Conservation (phyloP, 2,113 vertebrate genomes). For the Hippocampus comes region DNA sequence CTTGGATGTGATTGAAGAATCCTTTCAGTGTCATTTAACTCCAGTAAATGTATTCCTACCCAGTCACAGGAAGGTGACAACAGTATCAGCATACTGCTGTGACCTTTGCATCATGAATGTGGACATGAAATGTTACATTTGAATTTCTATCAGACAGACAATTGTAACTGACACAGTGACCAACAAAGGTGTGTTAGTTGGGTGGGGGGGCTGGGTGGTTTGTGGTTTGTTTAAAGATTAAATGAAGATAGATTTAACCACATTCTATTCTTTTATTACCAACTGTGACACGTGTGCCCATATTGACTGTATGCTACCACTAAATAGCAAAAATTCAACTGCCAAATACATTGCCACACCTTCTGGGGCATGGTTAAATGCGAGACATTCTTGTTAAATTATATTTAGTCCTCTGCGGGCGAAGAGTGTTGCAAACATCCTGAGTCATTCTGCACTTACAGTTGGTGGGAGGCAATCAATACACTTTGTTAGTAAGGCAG, state of each 20-base stretch:
- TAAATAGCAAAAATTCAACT: too few relatives aligned
- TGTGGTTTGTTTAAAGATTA: too few relatives aligned
- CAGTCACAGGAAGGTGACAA: constrained; percentile 5
- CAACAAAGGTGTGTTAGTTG: too few relatives aligned
- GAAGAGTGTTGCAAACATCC: constrained; percentile 12
- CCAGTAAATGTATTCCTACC: neutral
- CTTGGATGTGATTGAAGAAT: neutral
- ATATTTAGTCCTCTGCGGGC: neutral
- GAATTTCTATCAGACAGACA: constrained; percentile 16
- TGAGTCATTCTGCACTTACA: constrained; percentile 14
- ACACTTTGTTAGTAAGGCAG: constrained; percentile 24
- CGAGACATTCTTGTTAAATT: too few relatives aligned
- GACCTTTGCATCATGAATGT: constrained; percentile 3
- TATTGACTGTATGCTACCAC: too few relatives aligned
- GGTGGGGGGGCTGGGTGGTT: too few relatives aligned
- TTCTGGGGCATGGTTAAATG: too few relatives aligned
- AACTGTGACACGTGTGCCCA: too few relatives aligned
- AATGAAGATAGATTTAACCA: too few relatives aligned
- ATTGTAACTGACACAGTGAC: neutral
- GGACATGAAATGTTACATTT: constrained; percentile 38
- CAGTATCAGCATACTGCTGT: neutral
- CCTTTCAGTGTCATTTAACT: neutral
- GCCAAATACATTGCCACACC: too few relatives aligned
- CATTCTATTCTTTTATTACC: too few relatives aligned
- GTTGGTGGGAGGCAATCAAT: constrained; percentile 34